Evolutionary conservation across 1,140 invertebrate genomes (phyloP), one percentile per base, ranked within the genome.

Genomic region (Diploscapter pachys): DNA sequence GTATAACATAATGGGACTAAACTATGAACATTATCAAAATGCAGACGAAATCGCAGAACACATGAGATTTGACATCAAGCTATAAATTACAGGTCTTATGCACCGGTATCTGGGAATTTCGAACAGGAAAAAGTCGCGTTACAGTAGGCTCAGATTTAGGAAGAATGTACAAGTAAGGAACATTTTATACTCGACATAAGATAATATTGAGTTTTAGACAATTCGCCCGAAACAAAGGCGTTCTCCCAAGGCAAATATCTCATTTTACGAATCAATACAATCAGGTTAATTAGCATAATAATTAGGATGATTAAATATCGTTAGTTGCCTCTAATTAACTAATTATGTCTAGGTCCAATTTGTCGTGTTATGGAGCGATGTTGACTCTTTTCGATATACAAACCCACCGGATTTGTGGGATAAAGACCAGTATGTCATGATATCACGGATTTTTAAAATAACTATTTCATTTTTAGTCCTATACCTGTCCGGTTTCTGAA

Each of bases 361-460:
- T 70, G 83, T 85, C 49, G 83, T 85, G 2, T 55, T 85, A 9
- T 85, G 83, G 83, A 85, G 82, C 61, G 75, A 85, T 77, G 13
- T 82, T 54, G 71, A 85, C 63, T 70, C 71, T 0, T 77, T 77
- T 8, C 67, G 83, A 68, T 84, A 81, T 66, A 74, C 83, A 5
- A 80, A 80, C 63, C 81, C 83, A 56, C 80, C 82, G n/a, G 81
- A 81, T 55, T 72, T 85, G 71, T 85, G 83, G 83, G 70, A 75
- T n/a, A 73, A 78, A 68, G 13, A 65, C 2, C 52, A 5, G 4
- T 54, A n/a, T 31, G n/a, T 53, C 57, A 4, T 31, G 31, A 31
- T 31, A 31, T 1, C 31, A 31, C 31, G 31, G 31, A 31, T 31
- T 31, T 31, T 31, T 31, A 0, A 31, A 11, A 53, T 4, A 63